These are phyloP conservation scores for Odontothrips loti DNA, from an alignment of 2,888 invertebrate genomes.

Conservation along the genomic window DNA sequence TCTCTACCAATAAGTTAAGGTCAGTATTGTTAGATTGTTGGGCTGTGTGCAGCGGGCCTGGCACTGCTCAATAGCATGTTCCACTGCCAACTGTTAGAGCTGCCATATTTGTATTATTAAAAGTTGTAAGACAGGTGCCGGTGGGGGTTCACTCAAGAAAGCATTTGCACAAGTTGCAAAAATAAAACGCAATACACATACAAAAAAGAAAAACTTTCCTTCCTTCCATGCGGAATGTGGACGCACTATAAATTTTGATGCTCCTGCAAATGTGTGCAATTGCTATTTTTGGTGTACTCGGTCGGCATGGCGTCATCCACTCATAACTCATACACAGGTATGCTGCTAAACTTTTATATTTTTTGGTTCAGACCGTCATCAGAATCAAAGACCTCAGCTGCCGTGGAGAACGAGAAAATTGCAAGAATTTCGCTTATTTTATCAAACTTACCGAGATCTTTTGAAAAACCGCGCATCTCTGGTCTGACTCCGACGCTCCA, in stretches of 20 bases:
- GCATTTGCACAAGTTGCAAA: no score
- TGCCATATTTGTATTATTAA: not conserved
- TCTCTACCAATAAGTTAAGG: not conserved
- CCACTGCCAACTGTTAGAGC: slow-evolving; percentile 18
- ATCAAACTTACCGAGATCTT: not conserved
- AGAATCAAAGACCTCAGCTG: not conserved
- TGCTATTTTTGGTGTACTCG: not conserved
- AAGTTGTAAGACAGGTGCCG: not conserved
- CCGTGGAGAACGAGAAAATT: not conserved
- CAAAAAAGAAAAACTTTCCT: not conserved
- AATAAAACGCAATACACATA: no score
- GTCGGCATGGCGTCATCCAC: no score
- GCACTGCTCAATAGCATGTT: slow-evolving; percentile 24
- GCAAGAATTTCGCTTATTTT: not conserved
- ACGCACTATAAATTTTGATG: not conserved
- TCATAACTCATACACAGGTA: no score
- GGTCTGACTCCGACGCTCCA: not conserved
- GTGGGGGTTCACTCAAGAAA: not conserved
- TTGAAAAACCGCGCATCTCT: no score
- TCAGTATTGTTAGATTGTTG: slow-evolving; percentile 21
- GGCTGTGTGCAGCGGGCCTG: slow-evolving; percentile 25
- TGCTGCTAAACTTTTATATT: no score
- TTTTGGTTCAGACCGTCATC: not conserved
- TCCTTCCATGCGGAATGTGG: not conserved
- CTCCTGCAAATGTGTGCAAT: not conserved